A percentile compares a stretch with the other conserved stretches of the same genome.
phyloP scores from a whole-genome alignment of 2,888 invertebrate species.

The Pyralis farinalis region DNA sequence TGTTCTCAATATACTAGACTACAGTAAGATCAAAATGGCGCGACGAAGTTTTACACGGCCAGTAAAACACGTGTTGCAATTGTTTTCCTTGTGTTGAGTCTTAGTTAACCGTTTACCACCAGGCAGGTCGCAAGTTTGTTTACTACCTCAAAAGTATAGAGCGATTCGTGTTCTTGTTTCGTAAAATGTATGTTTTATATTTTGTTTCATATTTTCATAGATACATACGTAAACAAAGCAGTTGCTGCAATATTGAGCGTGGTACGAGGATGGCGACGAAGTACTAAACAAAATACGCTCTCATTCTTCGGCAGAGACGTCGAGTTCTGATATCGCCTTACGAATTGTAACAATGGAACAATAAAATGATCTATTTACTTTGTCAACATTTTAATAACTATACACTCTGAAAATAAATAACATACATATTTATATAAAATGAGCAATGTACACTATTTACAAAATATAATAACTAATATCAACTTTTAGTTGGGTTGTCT shows the following conservation, averaged over 20 bases:
- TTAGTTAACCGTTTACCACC: too few relatives aligned
- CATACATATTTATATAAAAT: constrained; percentile 47
- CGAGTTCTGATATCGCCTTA: constrained; percentile 52
- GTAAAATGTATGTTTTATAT: too few relatives aligned
- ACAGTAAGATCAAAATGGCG: too few relatives aligned
- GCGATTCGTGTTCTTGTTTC: too few relatives aligned
- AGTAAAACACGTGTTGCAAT: too few relatives aligned
- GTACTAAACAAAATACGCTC: constrained; percentile 62
- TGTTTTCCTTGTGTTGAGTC: too few relatives aligned
- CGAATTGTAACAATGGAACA: too few relatives aligned
- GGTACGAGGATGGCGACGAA: constrained; percentile 70
- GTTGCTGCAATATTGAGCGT: constrained; percentile 48
- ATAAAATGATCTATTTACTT: constrained; percentile 15
- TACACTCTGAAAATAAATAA: constrained; percentile 63
- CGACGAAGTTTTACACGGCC: too few relatives aligned
- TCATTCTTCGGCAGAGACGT: constrained; percentile 65
- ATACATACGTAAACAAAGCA: constrained; percentile 51
- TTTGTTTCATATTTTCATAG: constrained; percentile 39
- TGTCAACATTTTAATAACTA: constrained; percentile 56
- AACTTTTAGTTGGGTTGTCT: constrained; percentile 36
- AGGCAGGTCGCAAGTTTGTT: too few relatives aligned
- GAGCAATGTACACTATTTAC: constrained; percentile 75
- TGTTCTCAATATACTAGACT: too few relatives aligned
- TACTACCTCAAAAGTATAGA: too few relatives aligned
- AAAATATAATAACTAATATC: constrained; percentile 36